Conservation (phyloP, 2,888 invertebrate species). For the Synergus laeviventris region DNA sequence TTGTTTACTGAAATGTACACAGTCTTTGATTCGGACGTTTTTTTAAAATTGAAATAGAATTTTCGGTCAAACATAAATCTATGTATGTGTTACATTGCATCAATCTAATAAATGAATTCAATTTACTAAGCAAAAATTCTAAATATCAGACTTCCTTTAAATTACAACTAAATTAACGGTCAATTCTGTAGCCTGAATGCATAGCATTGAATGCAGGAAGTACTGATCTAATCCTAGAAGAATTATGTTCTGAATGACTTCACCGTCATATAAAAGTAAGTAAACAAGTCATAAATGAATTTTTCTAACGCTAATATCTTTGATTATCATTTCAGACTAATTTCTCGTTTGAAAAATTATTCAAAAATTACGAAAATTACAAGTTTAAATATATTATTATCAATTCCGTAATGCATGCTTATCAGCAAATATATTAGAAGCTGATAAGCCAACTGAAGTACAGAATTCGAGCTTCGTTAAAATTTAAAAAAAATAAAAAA, state of each 20-base stretch:
- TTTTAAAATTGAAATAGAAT: no score
- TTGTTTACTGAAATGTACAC: no score
- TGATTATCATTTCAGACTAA: background rate
- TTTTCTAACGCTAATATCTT: background rate
- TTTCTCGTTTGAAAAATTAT: background rate
- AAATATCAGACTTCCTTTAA: slow-evolving; percentile 8
- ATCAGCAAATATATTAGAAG: background rate
- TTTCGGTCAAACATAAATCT: no score
- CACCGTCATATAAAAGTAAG: background rate
- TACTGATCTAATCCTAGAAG: slow-evolving; percentile 1
- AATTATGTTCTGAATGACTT: slow-evolving; percentile 23
- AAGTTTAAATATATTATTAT: background rate
- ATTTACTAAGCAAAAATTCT: background rate
- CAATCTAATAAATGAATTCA: background rate
- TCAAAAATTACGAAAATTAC: background rate
- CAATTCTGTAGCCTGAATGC: background rate
- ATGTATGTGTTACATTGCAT: no score
- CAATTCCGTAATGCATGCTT: background rate
- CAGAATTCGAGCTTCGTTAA: no score
- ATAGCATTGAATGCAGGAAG: background rate
- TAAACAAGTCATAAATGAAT: background rate
- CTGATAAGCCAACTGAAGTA: no score
- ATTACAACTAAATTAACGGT: background rate
- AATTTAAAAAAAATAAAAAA: no score
- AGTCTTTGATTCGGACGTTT: no score